phyloP scores from a whole-genome alignment of 2,797 vertebrate species.

The Centropyge bicolor region DNA sequence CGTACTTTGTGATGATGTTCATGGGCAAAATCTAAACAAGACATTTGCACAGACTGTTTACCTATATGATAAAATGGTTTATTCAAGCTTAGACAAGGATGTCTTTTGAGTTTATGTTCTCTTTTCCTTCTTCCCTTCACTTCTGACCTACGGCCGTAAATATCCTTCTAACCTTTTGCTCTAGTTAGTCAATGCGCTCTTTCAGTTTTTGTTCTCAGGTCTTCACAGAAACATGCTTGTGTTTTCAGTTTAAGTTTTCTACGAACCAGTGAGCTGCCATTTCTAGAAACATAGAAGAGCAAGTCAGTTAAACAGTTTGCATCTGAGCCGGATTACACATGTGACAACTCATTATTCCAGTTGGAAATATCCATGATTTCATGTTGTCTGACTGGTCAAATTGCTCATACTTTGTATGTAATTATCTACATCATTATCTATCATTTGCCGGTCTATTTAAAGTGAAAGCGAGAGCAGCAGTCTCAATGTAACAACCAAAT shows the following conservation, averaged over 20 bases:
- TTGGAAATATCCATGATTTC: conserved; percentile 22
- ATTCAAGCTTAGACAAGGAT: background rate
- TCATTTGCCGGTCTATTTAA: conserved; percentile 25
- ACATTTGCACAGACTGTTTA: background rate
- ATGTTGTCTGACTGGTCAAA: conserved; percentile 21
- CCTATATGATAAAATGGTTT: background rate
- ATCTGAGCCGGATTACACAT: conserved; percentile 7
- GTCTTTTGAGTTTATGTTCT: background rate
- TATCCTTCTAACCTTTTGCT: background rate
- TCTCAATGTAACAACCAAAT: conserved; percentile 23
- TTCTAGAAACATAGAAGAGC: conserved; percentile 12
- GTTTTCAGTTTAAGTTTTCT: background rate
- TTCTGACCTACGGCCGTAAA: background rate
- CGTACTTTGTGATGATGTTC: background rate
- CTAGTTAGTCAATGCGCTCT: background rate
- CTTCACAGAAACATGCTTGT: background rate
- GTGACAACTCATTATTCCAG: conserved; percentile 21
- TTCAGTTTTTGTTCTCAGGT: background rate
- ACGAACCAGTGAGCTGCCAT: background rate
- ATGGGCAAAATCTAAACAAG: background rate
- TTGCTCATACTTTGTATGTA: conserved; percentile 17
- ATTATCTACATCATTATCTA: conserved; percentile 43
- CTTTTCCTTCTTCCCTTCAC: background rate
- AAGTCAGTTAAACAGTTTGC: conserved; percentile 22
- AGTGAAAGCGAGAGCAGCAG: conserved; percentile 4